Percentiles rank a stretch among this genome's conserved stretches.
These are phyloP conservation scores for Blera fallax DNA, from an alignment of 2,888 invertebrate genomes.

Conservation along the genomic window DNA sequence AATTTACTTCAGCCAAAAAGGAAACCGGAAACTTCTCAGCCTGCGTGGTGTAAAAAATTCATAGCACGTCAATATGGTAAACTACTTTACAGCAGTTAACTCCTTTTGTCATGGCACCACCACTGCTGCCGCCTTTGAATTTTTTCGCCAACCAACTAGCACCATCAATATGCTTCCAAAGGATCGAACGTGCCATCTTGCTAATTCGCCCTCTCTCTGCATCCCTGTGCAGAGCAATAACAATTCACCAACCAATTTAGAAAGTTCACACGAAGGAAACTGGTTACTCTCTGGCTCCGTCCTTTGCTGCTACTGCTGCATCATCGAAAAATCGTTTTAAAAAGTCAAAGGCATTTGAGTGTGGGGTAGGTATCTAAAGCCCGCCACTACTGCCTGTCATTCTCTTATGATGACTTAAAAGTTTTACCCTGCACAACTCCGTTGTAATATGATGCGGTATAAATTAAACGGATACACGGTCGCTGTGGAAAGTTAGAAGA, in stretches of 20 bases:
- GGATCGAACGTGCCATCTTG: constrained; percentile 64
- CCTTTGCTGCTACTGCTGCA: constrained; percentile 16
- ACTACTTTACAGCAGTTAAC: constrained; percentile 64
- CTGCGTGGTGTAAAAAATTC: constrained; percentile 46
- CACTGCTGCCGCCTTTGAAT: not conserved
- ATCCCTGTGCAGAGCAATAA: not conserved
- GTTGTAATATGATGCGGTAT: constrained; percentile 7
- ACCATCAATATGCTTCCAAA: constrained; percentile 56
- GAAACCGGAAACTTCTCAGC: constrained; percentile 6
- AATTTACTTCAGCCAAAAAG: constrained; percentile 30
- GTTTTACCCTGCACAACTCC: constrained; percentile 10
- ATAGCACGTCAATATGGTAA: constrained; percentile 67
- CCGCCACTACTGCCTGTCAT: constrained; percentile 4
- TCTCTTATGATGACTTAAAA: constrained; percentile 42
- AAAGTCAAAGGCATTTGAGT: not conserved
- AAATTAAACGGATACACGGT: constrained; percentile 23
- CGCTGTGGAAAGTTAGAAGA: not conserved
- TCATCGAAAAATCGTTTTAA: constrained; percentile 44
- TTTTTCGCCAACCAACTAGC: too few relatives aligned
- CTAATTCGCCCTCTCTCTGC: constrained; percentile 43
- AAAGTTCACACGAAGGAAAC: constrained; percentile 47
- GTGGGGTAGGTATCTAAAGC: not conserved
- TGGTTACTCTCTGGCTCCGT: constrained; percentile 18
- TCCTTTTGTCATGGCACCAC: constrained; percentile 43
- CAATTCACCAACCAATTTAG: constrained; percentile 52